phyloP scores from a whole-genome alignment of 53 echinoderm and acorn worm species.

The Apostichopus leukothele region DNA sequence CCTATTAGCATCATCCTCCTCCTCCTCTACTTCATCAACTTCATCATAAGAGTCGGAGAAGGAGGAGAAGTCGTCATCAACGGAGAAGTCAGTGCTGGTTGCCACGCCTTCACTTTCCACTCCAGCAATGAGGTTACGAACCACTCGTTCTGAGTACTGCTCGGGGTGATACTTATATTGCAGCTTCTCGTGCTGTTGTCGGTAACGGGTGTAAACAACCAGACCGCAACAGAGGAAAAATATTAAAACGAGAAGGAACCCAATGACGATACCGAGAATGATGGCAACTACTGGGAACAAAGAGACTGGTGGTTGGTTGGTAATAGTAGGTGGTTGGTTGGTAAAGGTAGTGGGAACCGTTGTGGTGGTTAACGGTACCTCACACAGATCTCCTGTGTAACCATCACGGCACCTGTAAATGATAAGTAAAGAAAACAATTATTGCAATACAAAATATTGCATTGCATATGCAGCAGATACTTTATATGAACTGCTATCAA shows the following conservation, averaged over 20 bases:
- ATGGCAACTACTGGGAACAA: constrained; percentile 22
- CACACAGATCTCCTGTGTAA: not conserved
- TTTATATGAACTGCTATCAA: too few species aligned
- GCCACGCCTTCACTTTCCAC: constrained; percentile 20
- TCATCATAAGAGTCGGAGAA: constrained; percentile 8
- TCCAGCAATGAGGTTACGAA: constrained; percentile 18
- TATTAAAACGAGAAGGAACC: not conserved
- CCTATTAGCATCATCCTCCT: not conserved
- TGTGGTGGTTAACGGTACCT: not conserved
- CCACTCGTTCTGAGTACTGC: constrained; percentile 21
- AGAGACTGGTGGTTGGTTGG: not conserved
- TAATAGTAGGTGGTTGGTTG: not conserved
- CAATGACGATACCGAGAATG: constrained; percentile 14
- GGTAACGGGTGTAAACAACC: not conserved
- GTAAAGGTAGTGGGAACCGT: not conserved
- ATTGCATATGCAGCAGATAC: too few species aligned
- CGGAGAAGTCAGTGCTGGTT: not conserved
- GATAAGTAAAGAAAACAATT: not conserved
- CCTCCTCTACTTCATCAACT: constrained; percentile 7
- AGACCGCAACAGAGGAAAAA: constrained; percentile 13
- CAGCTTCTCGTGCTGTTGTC: not conserved
- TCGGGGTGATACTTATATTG: not conserved
- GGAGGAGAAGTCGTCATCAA: constrained; percentile 11
- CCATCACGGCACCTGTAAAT: not conserved
- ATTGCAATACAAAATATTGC: not conserved